These are phyloP conservation scores for Tiliacea aurago DNA, from an alignment of 2,888 invertebrate genomes.

Conservation along the genomic window DNA sequence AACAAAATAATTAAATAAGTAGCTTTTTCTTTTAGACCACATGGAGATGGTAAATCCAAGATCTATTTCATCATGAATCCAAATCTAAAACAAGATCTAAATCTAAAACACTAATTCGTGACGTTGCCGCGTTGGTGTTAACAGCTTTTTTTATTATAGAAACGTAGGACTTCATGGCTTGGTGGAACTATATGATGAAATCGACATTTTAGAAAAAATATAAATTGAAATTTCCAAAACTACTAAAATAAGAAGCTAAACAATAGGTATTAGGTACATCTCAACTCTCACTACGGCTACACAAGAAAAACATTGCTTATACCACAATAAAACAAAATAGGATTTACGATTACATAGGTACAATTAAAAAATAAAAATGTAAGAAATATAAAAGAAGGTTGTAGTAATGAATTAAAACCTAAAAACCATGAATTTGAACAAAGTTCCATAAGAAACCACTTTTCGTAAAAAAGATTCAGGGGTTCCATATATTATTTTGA, in stretches of 20 bases:
- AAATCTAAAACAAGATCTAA: not conserved
- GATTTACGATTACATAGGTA: not conserved
- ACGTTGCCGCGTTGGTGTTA: not conserved
- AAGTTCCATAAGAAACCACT: not conserved
- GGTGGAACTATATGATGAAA: not conserved
- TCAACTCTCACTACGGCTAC: not conserved
- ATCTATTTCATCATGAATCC: too few relatives aligned
- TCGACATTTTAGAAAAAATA: not conserved
- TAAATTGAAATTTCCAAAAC: conserved; percentile 9
- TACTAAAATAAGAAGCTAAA: not conserved
- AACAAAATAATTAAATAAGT: not conserved
- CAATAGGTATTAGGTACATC: not conserved
- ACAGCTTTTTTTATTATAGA: not conserved
- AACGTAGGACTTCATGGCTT: not conserved
- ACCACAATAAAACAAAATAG: conserved; percentile 20
- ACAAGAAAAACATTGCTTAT: conserved; percentile 26
- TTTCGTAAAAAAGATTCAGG: not conserved
- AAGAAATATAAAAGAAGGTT: not conserved
- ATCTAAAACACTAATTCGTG: not conserved
- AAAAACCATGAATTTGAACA: not conserved
- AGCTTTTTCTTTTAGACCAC: not conserved
- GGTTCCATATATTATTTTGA: too few relatives aligned
- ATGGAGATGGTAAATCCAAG: not conserved
- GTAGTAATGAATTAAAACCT: too few relatives aligned
- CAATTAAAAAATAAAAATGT: not conserved